These are phyloP conservation scores for Rhizoglyphus robini DNA, from an alignment of 1,140 invertebrate species.

Conservation along the genomic window DNA sequence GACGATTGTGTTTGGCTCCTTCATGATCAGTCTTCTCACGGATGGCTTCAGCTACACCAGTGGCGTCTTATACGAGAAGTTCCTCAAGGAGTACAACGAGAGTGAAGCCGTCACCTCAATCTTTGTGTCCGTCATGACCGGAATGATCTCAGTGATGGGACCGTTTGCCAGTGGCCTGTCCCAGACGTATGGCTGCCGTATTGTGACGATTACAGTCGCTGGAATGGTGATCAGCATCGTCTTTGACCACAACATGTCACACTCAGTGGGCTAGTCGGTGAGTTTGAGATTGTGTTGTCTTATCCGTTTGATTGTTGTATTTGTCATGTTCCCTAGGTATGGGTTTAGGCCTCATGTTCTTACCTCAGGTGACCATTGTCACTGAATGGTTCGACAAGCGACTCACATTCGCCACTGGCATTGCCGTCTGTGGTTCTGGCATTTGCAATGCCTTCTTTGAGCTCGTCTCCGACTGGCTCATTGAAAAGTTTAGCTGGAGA, in stretches of 20 bases:
- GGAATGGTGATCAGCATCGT: slow-evolving; percentile 62
- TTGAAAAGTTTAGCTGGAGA: slow-evolving; percentile 25
- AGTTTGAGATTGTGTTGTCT: slow-evolving; percentile 29
- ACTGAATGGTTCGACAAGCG: slow-evolving; percentile 42
- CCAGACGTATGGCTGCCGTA: slow-evolving; percentile 76
- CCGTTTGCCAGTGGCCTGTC: slow-evolving; percentile 80
- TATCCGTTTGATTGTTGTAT: background rate
- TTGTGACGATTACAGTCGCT: slow-evolving; percentile 62
- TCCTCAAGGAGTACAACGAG: slow-evolving; percentile 66
- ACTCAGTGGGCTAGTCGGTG: slow-evolving; percentile 67
- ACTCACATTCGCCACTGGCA: slow-evolving; percentile 42
- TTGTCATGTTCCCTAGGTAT: slow-evolving; percentile 22
- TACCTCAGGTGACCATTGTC: slow-evolving; percentile 42
- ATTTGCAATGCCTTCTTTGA: slow-evolving; percentile 58
- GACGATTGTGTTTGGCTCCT: slow-evolving; percentile 64
- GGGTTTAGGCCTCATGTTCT: slow-evolving; percentile 42
- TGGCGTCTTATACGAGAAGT: slow-evolving; percentile 71
- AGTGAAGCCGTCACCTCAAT: slow-evolving; percentile 70
- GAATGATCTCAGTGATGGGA: slow-evolving; percentile 69
- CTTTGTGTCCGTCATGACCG: slow-evolving; percentile 54
- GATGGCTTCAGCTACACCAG: slow-evolving; percentile 88
- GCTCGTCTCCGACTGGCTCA: slow-evolving; percentile 25
- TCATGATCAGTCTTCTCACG: slow-evolving; percentile 77
- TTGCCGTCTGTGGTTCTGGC: slow-evolving; percentile 77
- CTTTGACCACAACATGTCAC: slow-evolving; percentile 55